Evolutionary conservation across 2,888 invertebrate species (phyloP).

Genomic region (Trichacis sp.): DNA sequence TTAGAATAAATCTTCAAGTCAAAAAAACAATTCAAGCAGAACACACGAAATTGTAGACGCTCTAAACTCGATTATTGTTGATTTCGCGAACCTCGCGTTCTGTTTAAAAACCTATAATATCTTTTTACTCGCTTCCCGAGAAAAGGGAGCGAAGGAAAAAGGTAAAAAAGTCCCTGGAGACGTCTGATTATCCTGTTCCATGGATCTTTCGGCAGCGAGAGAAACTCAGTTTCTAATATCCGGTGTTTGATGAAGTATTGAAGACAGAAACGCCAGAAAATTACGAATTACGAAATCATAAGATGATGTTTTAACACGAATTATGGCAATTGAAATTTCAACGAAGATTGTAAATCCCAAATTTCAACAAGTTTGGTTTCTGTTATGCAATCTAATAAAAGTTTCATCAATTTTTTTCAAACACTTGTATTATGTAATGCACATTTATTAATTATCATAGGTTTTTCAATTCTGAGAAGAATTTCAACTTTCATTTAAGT

Average conservation of each 20-base stretch:
- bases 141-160: constrained; percentile 9
- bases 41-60: constrained; percentile 2
- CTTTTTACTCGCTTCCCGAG: constrained; percentile 5
- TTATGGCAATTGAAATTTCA: too few relatives aligned
- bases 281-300: constrained; percentile 24
- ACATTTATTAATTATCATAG: too few relatives aligned
- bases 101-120: constrained; percentile 12
- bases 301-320: constrained; percentile 9
- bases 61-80: constrained; percentile 27
- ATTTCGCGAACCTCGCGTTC: constrained; percentile 23
- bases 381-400: too few relatives aligned
- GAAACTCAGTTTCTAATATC: constrained; percentile 32
- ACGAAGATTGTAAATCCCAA: too few relatives aligned
- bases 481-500: too few relatives aligned
- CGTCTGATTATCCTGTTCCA: constrained; percentile 11
- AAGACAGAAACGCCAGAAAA: constrained; percentile 9
- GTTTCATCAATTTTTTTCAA: too few relatives aligned
- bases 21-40: too few relatives aligned
- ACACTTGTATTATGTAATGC: too few relatives aligned
- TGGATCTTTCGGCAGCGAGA: constrained; percentile 18
- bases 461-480: too few relatives aligned
- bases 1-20: too few relatives aligned
- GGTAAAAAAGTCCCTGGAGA: constrained; percentile 3
- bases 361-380: too few relatives aligned
- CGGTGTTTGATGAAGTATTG: constrained; percentile 35